Evolutionary conservation across 2,797 vertebrate genomes (phyloP).

Genomic region (Pangasius larnaudii): DNA sequence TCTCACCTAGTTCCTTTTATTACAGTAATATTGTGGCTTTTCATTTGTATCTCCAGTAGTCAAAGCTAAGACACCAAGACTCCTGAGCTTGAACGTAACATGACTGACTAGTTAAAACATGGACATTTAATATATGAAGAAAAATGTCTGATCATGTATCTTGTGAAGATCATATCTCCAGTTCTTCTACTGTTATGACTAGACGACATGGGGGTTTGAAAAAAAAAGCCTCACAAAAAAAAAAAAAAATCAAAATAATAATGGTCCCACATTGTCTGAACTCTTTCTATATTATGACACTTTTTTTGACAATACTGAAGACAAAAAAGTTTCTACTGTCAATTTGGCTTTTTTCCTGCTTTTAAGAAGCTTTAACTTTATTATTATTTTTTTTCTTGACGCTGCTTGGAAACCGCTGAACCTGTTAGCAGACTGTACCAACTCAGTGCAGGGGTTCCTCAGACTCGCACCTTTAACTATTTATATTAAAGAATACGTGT

Average conservation of each 20-base stretch:
- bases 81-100: not conserved
- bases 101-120: not conserved
- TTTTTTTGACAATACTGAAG: not conserved
- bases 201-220: not conserved
- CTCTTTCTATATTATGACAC: not conserved
- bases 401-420: slow-evolving; percentile 73
- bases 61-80: not conserved
- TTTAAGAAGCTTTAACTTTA: not conserved
- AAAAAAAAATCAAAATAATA: not conserved
- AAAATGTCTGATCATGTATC: not conserved
- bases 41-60: not conserved
- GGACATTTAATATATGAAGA: not conserved
- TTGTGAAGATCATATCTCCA: not conserved
- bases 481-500: not conserved
- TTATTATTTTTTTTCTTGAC: not conserved
- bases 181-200: not conserved
- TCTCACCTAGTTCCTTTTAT: not conserved
- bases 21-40: not conserved
- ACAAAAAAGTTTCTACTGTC: not conserved
- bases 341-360: not conserved
- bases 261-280: not conserved
- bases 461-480: not conserved
- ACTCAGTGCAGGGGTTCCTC: slow-evolving; percentile 33
- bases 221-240: not conserved
- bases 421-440: slow-evolving; percentile 79